These are phyloP conservation scores for Drosophila micromelanica DNA, from an alignment of 1,140 invertebrate genomes.

Conservation along the genomic window DNA sequence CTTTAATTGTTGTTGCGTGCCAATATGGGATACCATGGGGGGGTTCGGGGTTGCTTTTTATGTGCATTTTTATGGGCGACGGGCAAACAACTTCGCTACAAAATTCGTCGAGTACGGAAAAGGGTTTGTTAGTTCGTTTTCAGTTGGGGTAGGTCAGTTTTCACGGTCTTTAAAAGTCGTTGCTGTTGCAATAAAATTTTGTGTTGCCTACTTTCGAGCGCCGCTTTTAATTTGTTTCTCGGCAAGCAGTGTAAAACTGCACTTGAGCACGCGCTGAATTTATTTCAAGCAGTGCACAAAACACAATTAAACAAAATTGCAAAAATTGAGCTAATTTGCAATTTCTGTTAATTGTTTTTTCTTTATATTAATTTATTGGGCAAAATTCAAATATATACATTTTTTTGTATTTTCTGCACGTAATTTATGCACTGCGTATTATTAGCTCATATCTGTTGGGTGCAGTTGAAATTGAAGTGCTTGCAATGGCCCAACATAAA, in stretches of 20 bases:
- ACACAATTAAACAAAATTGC: slow-evolving; percentile 30
- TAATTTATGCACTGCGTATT: slow-evolving; percentile 26
- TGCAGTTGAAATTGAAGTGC: slow-evolving; percentile 16
- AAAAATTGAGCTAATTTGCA: too few species aligned
- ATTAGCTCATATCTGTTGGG: slow-evolving; percentile 20
- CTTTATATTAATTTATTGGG: background rate
- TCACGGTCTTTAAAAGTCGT: slow-evolving; percentile 12
- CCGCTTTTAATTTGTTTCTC: slow-evolving; percentile 39
- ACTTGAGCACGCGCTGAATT: slow-evolving; percentile 54
- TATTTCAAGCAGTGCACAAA: slow-evolving; percentile 30
- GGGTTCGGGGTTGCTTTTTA: slow-evolving; percentile 47
- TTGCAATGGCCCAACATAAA: slow-evolving; percentile 28
- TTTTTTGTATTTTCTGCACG: slow-evolving; percentile 8
- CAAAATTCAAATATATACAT: background rate
- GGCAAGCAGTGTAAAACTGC: slow-evolving; percentile 27
- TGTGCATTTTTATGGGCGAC: slow-evolving; percentile 63
- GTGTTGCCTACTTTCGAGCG: slow-evolving; percentile 18
- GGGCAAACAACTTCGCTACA: slow-evolving; percentile 53
- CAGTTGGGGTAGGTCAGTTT: slow-evolving; percentile 64
- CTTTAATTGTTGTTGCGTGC: slow-evolving; percentile 73
- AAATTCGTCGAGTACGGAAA: slow-evolving; percentile 33
- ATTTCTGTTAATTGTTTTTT: too few species aligned
- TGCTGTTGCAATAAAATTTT: slow-evolving; percentile 16
- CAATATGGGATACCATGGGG: slow-evolving; percentile 34
- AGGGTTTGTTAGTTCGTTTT: slow-evolving; percentile 9